Evolutionary conservation across 1,140 invertebrate genomes (phyloP).

Genomic region (Papilio xuthus): DNA sequence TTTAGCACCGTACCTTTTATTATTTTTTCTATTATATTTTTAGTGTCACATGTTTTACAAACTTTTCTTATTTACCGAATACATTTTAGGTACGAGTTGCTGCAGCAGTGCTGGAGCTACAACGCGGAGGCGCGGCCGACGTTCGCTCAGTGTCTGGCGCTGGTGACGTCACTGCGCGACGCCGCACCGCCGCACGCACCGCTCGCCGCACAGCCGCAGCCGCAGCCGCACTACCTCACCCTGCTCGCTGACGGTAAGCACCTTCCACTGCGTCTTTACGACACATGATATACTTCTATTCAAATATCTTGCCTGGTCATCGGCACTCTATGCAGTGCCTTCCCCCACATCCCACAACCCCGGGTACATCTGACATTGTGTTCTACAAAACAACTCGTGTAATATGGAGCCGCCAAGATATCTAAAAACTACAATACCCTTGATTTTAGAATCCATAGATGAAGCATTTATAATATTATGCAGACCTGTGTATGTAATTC

Average conservation of each 20-base stretch:
- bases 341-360: no score
- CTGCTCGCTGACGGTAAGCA: slow-evolving; percentile 79
- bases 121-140: slow-evolving; percentile 88
- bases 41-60: no score
- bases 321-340: no score
- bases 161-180: slow-evolving; percentile 82
- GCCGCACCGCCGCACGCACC: slow-evolving; percentile 59
- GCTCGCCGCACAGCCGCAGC: slow-evolving; percentile 59
- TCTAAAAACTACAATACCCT: no score
- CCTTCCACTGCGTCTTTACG: background rate
- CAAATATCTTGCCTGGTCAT: no score
- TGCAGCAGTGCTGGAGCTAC: slow-evolving; percentile 91
- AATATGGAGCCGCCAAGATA: no score
- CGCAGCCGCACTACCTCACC: slow-evolving; percentile 72
- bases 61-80: background rate
- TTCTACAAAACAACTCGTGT: no score
- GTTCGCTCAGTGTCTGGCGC: slow-evolving; percentile 88
- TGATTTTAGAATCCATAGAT: background rate
- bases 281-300: no score
- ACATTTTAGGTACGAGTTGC: slow-evolving; percentile 86
- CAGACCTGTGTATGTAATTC: background rate
- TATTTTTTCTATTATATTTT: background rate
- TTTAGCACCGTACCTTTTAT: no score
- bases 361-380: no score
- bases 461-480: background rate